These are phyloP conservation scores for Helostoma temminkii DNA, from an alignment of 2,797 vertebrate species.

Conservation along the genomic window DNA sequence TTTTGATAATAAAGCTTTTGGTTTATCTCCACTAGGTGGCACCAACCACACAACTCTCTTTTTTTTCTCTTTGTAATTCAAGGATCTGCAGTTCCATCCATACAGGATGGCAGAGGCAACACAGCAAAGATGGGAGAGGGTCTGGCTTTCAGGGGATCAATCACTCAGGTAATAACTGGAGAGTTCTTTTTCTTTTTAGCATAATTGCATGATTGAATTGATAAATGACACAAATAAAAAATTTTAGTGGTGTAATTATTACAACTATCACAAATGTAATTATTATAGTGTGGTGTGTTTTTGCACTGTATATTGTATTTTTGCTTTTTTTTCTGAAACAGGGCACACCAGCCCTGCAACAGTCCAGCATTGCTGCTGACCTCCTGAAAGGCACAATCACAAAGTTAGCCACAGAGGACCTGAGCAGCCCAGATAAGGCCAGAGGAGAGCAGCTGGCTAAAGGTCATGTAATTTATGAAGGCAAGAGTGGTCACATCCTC, in stretches of 20 bases:
- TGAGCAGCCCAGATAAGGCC: conserved; percentile 89
- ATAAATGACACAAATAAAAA: background rate
- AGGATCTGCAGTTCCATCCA: conserved; percentile 84
- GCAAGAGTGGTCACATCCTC: conserved; percentile 96
- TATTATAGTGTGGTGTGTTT: accelerated
- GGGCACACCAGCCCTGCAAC: conserved; percentile 94
- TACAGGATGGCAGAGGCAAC: conserved; percentile 91
- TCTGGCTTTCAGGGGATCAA: conserved; percentile 90
- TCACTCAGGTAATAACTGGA: conserved; percentile 90
- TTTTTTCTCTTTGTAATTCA: conserved; percentile 5
- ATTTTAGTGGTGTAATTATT: background rate
- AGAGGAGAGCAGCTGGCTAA: conserved; percentile 92
- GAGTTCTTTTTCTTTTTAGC: background rate
- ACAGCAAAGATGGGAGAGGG: conserved; percentile 89
- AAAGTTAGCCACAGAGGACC: conserved; percentile 91
- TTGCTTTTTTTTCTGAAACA: conserved; percentile 63
- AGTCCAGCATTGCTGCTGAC: conserved; percentile 92
- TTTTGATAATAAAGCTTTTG: background rate
- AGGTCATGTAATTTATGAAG: conserved; percentile 97
- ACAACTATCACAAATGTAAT: too few relatives aligned
- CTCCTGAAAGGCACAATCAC: conserved; percentile 92
- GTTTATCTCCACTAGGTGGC: background rate
- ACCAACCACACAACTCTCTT: background rate
- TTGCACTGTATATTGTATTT: background rate
- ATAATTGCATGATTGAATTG: background rate